Evolutionary conservation across 2,888 invertebrate species (phyloP), one percentile per base, ranked within the genome.

Genomic region (Brenthis hecate): DNA sequence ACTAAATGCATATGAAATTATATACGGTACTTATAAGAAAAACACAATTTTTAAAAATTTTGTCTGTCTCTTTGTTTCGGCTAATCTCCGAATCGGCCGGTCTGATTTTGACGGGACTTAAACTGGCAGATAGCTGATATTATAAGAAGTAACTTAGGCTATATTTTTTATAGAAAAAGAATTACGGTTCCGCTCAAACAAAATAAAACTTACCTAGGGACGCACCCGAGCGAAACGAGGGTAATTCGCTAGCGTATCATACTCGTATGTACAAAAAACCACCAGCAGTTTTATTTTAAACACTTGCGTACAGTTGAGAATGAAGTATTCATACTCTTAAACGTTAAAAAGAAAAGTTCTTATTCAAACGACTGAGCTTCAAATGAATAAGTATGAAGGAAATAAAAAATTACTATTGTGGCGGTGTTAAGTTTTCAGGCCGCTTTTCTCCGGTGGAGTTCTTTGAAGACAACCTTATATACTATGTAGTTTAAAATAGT

Each of bases 361-460:
- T 58, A 47, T 65, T 65, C 58, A 65, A 58, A n/a, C 43, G 43
- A 43, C 47, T 57, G 65, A 58, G 65, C 53, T 65, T 53, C 47
- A 58, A 66, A 66, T 58, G 58, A 58, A 58, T 66, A 66, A 66
- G 58, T 66, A 66, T 58, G 65, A 23, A n/a, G 51, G 58, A 66
- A 66, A 66, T 65, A 66, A 66, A 54, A 58, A 62, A 36, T 36
- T 66, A 53, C 65, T 57, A 53, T 57, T 66, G 56, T 66, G 51
- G n/a, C 51, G 47, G 11, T 54, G 51, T 51, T 66, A 58, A 58
- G 65, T 53, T 65, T 65, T 32, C 43, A 47, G n/a, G 32, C 16
- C 58, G 48, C 43, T 65, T 65, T 57, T 14, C 43, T 53, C 58
- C 14, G 6, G 13, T 28, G 23, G 11, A 14, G 6, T 36, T 5